A percentile compares a stretch with the other conserved stretches of the same genome.
Conservation (phyloP, 64 coral and sea anemone species). For the Stylophora pistillata region DNA sequence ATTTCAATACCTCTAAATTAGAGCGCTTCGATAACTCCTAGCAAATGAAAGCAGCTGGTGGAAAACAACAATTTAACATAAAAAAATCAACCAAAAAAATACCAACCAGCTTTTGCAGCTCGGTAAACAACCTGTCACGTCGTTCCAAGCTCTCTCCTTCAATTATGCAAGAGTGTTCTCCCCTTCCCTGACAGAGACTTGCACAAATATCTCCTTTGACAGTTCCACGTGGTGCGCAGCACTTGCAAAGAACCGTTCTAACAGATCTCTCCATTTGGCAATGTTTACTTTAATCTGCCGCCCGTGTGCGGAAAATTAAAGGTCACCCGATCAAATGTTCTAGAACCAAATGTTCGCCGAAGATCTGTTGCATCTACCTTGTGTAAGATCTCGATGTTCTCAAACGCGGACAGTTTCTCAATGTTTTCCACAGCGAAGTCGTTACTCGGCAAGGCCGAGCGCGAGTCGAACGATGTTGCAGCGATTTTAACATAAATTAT, state of each 20-base stretch:
- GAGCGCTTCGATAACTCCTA: too few species aligned
- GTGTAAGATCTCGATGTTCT: conserved; percentile 68
- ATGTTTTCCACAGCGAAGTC: conserved; percentile 77
- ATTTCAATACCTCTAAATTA: too few species aligned
- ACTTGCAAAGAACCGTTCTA: conserved; percentile 83
- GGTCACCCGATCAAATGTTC: conserved; percentile 75
- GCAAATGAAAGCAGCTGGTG: background rate
- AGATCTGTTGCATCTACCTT: conserved; percentile 88
- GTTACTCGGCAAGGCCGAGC: conserved; percentile 49
- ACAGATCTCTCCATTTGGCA: conserved; percentile 77
- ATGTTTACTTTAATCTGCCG: conserved; percentile 88
- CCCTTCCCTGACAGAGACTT: conserved; percentile 93
- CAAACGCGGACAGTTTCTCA: conserved; percentile 31
- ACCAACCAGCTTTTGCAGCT: conserved; percentile 85
- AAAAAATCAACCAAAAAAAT: background rate
- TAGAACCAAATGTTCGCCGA: conserved; percentile 38
- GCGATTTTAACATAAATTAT: conserved; percentile 49
- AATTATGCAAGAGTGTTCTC: conserved; percentile 76
- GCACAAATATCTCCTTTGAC: conserved; percentile 79
- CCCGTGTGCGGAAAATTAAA: conserved; percentile 97
- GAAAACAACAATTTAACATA: too few species aligned
- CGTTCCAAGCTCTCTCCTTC: conserved; percentile 80
- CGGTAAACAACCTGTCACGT: conserved; percentile 93
- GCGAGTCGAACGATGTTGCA: conserved; percentile 76
- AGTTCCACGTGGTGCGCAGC: conserved; percentile 54